phyloP scores from a whole-genome alignment of 2,797 vertebrate genomes.

The Dermochelys coriacea region DNA sequence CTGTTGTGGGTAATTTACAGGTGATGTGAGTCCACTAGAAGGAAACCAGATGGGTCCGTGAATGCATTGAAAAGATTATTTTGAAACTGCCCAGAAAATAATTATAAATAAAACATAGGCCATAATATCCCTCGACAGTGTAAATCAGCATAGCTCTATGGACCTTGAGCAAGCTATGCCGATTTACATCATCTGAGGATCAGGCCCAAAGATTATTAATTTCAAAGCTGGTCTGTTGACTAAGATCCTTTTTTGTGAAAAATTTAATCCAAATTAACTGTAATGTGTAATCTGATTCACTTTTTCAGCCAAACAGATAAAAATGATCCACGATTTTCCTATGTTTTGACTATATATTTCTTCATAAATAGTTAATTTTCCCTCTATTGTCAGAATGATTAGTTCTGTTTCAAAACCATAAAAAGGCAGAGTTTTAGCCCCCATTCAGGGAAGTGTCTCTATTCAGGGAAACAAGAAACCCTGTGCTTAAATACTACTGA shows the following conservation, averaged over 20 bases:
- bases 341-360: background rate
- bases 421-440: background rate
- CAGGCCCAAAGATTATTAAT: fast-evolving
- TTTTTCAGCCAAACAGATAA: slow-evolving; percentile 47
- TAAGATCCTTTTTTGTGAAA: background rate
- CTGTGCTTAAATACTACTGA: background rate
- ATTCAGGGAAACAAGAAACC: background rate
- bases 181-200: background rate
- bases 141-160: background rate
- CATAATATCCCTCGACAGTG: background rate
- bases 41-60: background rate
- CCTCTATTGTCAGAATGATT: background rate
- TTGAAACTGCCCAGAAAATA: background rate
- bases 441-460: background rate
- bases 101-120: background rate
- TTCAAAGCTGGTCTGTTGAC: fast-evolving
- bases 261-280: background rate
- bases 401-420: slow-evolving; percentile 7
- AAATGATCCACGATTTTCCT: slow-evolving; percentile 43
- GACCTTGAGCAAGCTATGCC: background rate
- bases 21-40: background rate
- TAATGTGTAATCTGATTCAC: background rate
- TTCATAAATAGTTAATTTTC: slow-evolving; percentile 30
- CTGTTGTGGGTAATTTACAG: fast-evolving
- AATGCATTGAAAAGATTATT: background rate